Percentiles rank a stretch among this genome's conserved stretches.
Evolutionary conservation across 2,797 vertebrate species (phyloP).

Genomic region (Valencia hispanica): DNA sequence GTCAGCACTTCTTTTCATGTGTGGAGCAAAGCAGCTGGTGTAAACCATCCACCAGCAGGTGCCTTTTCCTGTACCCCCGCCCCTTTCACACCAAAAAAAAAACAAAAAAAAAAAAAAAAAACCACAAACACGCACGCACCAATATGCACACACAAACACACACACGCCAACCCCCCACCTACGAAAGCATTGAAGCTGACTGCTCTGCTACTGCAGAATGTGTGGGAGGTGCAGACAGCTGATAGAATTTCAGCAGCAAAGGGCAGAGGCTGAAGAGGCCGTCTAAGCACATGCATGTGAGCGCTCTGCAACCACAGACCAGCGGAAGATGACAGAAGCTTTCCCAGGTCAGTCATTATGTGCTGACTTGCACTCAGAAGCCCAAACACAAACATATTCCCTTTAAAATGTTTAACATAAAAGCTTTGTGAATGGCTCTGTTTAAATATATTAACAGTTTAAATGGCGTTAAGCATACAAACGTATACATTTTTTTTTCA

Average conservation of each 20-base stretch:
- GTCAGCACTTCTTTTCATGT: conserved; percentile 67
- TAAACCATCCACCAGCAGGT: conserved; percentile 73
- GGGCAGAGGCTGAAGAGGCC: conserved; percentile 66
- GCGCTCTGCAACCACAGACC: conserved; percentile 65
- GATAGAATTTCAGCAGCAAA: conserved; percentile 80
- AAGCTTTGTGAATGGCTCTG: background rate
- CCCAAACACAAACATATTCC: conserved; percentile 43
- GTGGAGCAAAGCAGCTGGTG: conserved; percentile 72
- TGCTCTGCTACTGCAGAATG: conserved; percentile 70
- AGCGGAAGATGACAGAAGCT: conserved; percentile 68
- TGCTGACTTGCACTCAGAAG: conserved; percentile 57
- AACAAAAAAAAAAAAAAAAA: background rate
- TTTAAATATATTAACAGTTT: background rate
- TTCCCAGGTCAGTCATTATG: conserved; percentile 67
- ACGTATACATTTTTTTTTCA: background rate
- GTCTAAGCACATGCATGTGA: conserved; percentile 35
- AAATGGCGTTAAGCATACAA: background rate
- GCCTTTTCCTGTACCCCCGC: conserved; percentile 69
- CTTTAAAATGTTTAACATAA: background rate
- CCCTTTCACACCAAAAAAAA: conserved; percentile 22
- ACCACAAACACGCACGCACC: background rate
- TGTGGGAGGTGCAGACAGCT: conserved; percentile 79
- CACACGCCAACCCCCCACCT: conserved; percentile 45
- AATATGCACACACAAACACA: conserved; percentile 33
- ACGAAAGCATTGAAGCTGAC: conserved; percentile 57